These are phyloP conservation scores for Ophion slaviceki DNA, from an alignment of 2,888 invertebrate genomes.

Conservation along the genomic window DNA sequence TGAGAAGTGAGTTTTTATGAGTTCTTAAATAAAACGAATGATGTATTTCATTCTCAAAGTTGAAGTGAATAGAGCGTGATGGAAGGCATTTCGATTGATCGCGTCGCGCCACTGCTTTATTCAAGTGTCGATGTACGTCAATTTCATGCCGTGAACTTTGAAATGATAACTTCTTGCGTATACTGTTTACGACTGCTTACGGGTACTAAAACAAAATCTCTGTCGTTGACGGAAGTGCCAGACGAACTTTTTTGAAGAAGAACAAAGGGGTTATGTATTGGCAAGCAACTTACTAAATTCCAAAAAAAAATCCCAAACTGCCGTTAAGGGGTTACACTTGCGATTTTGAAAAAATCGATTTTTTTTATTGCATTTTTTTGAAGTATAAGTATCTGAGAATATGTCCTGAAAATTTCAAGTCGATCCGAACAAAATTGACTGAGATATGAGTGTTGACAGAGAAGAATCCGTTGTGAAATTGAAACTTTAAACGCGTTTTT, in stretches of 20 bases:
- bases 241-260: background rate
- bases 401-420: too few species aligned
- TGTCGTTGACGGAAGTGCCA: background rate
- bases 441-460: too few species aligned
- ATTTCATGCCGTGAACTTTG: background rate
- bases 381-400: too few species aligned
- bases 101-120: background rate
- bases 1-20: background rate
- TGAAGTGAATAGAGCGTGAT: background rate
- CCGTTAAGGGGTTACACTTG: too few species aligned
- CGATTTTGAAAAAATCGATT: too few species aligned
- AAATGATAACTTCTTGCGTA: background rate
- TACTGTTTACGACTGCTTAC: background rate
- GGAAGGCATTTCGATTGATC: background rate
- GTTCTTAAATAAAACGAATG: background rate
- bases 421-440: too few species aligned
- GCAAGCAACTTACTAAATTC: background rate
- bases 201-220: too few species aligned
- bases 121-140: background rate
- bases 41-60: conserved; percentile 16
- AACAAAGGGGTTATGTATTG: background rate
- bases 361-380: too few species aligned
- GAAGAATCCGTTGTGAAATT: too few species aligned
- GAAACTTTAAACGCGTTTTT: too few species aligned
- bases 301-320: background rate